A percentile compares a stretch with the other conserved stretches of the same genome.
Conservation (phyloP, 2,888 invertebrate genomes). For the Achlya flavicornis region DNA sequence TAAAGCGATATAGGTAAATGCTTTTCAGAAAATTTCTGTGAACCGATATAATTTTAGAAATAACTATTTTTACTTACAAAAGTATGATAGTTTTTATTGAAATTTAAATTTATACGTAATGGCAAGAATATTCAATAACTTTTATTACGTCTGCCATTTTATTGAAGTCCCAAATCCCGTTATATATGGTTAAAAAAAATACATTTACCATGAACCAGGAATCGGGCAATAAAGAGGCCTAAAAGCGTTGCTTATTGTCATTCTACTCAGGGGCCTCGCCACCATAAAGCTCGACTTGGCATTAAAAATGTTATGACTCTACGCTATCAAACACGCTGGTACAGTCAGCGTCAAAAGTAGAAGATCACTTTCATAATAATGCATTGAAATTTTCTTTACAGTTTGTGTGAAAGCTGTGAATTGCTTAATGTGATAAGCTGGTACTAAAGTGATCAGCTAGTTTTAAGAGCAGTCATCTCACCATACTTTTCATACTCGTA, state of each 20-base stretch:
- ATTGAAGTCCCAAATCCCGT: background rate
- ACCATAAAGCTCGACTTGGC: constrained; percentile 10
- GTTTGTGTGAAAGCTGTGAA: no score
- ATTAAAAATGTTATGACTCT: constrained; percentile 11
- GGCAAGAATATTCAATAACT: background rate
- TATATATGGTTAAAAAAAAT: constrained; percentile 2
- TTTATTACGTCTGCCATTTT: background rate
- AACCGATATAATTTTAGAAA: no score
- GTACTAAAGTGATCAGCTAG: no score
- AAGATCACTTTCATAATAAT: no score
- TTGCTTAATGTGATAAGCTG: no score
- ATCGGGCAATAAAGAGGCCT: constrained; percentile 19
- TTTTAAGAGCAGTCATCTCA: no score
- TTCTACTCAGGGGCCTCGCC: constrained; percentile 7
- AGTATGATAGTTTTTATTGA: constrained; percentile 12
- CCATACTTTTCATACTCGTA: no score
- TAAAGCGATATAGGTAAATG: no score
- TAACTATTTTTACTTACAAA: no score
- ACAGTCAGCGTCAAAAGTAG: background rate
- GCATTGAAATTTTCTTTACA: no score
- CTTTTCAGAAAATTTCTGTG: no score
- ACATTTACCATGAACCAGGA: constrained; percentile 11
- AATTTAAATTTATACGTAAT: no score
- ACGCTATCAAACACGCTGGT: constrained; percentile 2
- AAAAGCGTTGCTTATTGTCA: constrained; percentile 16